Evolutionary conservation across 2,888 invertebrate species (phyloP), one percentile per base, ranked within the genome.

Genomic region (Diarsia mendica): DNA sequence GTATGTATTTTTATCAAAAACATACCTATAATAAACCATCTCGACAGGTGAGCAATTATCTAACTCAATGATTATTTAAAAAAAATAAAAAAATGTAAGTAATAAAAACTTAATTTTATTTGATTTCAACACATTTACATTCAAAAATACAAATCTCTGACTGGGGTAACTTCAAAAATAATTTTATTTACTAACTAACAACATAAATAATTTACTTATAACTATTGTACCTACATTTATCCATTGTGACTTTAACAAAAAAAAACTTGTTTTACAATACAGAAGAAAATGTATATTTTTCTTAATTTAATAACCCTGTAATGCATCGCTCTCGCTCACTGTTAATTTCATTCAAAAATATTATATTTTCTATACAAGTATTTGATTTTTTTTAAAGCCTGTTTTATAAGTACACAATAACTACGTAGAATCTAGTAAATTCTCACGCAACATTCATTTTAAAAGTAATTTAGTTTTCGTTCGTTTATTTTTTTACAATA

Each of bases 191-290:
- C 28, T 28, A 28, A 9, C 53, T 28, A 66, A 64, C 55, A 70
- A 75, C 39, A 68, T 74, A 80, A 73, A 72, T 75, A 77, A 70
- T 60, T 67, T 61, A 81, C 74, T 75, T 84, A 84, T 65, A 46
- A 77, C 53, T 80, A 67, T 73, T 81, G 83, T 83, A 86, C 39
- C 39, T 39, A 39, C 79, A 79, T 79, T 74, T 77, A 70, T 55
- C 9, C 28, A 51, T 70, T 74, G 63, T 76, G 72, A 75, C 74
- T 67, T 51, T 10, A 39, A 75, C n/a, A 63, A n/a, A 33, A 9
- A 9, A 15, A 18, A 39, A 28, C 20, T 65, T 60, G 5, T 28
- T 28, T 23, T 28, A 44, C 44, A 15, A 33, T 68, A 28, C 3
- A 67, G 8, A 63, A n/a, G 65, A 10, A 61, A 55, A 61, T 44